These are phyloP conservation scores for Bubalus kerabau DNA, from an alignment of 2,113 vertebrate species.

Conservation along the genomic window DNA sequence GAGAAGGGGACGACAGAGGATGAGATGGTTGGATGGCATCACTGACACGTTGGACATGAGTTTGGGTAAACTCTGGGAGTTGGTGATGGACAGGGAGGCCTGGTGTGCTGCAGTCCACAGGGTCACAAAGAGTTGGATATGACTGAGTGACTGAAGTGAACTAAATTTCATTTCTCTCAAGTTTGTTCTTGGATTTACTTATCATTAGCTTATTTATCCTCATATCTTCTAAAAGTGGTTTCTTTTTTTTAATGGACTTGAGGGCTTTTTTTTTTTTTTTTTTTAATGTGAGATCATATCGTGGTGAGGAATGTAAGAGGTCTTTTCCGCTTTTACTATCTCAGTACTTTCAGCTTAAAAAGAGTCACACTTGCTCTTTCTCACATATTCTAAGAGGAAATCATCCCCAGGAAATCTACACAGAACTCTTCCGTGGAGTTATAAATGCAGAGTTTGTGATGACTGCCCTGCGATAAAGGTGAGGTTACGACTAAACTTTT, in stretches of 20 bases:
- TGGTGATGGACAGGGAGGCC: neutral
- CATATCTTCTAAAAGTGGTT: neutral
- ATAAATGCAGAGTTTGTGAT: neutral
- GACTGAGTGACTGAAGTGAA: neutral
- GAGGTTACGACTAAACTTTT: neutral
- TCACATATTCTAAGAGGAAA: neutral
- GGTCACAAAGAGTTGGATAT: neutral
- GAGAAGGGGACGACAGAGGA: neutral
- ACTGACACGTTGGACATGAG: rapidly evolving
- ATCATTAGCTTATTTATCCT: neutral
- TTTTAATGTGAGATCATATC: neutral
- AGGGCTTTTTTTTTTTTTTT: neutral
- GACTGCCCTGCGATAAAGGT: neutral
- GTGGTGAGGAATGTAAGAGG: neutral
- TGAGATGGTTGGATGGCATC: neutral
- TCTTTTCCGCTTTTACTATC: neutral
- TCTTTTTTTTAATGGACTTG: neutral
- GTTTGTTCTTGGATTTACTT: neutral
- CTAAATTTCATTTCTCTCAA: neutral
- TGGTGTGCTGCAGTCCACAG: neutral
- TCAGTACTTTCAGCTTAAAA: neutral
- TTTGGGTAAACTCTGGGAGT: neutral
- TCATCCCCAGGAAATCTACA: neutral
- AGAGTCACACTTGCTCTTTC: neutral
- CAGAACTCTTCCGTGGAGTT: neutral